Base-by-base conservation (phyloP, 64 coral and sea anemone genomes). In the Montipora foliosa region DNA sequence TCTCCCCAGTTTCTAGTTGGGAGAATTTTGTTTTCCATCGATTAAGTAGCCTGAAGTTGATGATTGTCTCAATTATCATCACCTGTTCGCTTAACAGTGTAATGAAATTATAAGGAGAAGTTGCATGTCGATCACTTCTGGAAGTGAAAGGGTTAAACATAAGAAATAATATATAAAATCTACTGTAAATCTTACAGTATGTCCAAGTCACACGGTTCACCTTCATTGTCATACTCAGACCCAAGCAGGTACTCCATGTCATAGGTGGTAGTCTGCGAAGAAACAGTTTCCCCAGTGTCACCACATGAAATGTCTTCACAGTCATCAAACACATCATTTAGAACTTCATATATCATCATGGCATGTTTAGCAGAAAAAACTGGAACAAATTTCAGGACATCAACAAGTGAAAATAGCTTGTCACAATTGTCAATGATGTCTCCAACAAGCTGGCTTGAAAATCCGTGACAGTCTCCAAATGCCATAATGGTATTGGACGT, bases 301-400 rank as follows among this genome's bases (percentile, higher is more conserved):
- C 61, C 15, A 66, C 61, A 66, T 66, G 61, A 66, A 66, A 66
- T 66, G 61, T 66, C 61, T 16, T 66, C 61, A 66, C 61, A 66
- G 62, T 91, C 89, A 45, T 91, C 77, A 79, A 91, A 93, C 37
- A 93, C 76, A 21, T 93, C 91, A 79, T 88, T 87, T 20, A 79
- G 49, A 58, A 93, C 87, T 13, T 77, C 70, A 21, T 87, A 19
- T 45, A 93, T 93, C 83, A 79, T 83, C 49, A 93, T 72, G 22
- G 91, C 91, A 87, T 93, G 91, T 57, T 93, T 46, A 15, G 68
- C 8, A 45, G 62, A 89, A 49, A 81, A 94, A 80, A 94, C 77
- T 44, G 78, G 79, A 22, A 62, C 62, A 88, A 87, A 24, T 25
- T 93, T 75, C 72, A 79, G 75, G 14, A 93, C 55, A 80, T 79